Percentiles rank a stretch among this genome's conserved stretches.
Evolutionary conservation across 1,140 invertebrate species (phyloP).

Genomic region (Drosophila baimaii): DNA sequence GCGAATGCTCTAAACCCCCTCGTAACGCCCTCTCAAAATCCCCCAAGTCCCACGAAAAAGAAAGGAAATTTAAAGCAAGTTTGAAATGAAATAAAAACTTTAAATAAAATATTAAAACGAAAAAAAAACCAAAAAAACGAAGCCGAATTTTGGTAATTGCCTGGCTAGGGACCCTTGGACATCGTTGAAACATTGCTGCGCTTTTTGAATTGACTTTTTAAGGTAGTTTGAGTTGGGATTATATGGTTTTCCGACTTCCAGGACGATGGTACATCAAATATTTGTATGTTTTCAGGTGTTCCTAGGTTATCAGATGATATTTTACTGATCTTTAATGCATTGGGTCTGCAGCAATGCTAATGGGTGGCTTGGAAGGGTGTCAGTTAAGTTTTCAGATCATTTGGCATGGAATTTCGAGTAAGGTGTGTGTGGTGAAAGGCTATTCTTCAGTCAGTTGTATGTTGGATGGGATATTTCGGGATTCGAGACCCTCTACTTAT

Average conservation of each 20-base stretch:
- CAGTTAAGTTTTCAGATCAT: background rate
- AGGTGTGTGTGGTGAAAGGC: background rate
- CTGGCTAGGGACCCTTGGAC: background rate
- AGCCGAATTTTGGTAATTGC: conserved; percentile 16
- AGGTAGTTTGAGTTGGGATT: background rate
- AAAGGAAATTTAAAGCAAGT: conserved; percentile 75
- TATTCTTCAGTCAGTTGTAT: background rate
- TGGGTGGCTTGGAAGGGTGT: no score
- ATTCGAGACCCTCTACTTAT: background rate
- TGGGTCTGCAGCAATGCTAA: background rate
- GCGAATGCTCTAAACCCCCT: conserved; percentile 15
- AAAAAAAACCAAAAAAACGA: conserved; percentile 30
- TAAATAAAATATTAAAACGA: conserved; percentile 81
- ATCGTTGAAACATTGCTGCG: background rate
- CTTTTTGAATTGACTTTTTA: background rate
- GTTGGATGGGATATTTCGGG: background rate
- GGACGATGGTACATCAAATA: background rate
- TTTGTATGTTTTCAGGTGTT: background rate
- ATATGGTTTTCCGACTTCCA: background rate
- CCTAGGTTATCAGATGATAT: background rate
- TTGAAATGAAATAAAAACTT: conserved; percentile 82
- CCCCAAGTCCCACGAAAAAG: conserved; percentile 19
- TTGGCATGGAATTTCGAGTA: background rate
- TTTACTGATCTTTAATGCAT: background rate
- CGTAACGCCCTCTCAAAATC: conserved; percentile 2